Conservation (phyloP, 2,888 invertebrate species). For the Leptinotarsa juncta region DNA sequence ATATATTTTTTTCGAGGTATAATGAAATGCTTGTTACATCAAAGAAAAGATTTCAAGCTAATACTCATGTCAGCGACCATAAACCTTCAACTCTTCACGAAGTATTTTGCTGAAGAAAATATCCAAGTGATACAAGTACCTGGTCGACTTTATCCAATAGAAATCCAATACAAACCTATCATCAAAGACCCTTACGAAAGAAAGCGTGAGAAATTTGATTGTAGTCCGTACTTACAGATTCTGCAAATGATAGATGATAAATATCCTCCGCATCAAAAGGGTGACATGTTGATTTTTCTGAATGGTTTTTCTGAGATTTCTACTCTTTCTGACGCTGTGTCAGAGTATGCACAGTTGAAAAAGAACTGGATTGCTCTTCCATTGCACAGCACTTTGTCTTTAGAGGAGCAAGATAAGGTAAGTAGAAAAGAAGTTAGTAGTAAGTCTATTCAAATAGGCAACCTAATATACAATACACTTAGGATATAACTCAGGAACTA, state of each 20-base stretch:
- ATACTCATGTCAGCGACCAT: slow-evolving; percentile 99
- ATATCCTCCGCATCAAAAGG: slow-evolving; percentile 75
- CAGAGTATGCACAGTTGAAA: slow-evolving; percentile 80
- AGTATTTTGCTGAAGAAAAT: slow-evolving; percentile 85
- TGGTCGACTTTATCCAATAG: slow-evolving; percentile 93
- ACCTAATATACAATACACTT: no score
- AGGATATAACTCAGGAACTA: no score
- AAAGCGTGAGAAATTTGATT: slow-evolving; percentile 84
- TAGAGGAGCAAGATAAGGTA: slow-evolving; percentile 96
- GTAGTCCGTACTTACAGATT: slow-evolving; percentile 92
- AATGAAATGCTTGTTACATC: slow-evolving; percentile 89
- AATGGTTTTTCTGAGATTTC: slow-evolving; percentile 93
- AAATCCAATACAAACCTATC: slow-evolving; percentile 85
- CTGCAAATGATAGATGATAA: slow-evolving; percentile 92
- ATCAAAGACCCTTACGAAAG: slow-evolving; percentile 71
- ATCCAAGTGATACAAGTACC: slow-evolving; percentile 80
- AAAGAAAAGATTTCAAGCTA: slow-evolving; percentile 83
- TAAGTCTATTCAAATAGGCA: not conserved
- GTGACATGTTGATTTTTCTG: slow-evolving; percentile 94
- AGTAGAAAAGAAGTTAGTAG: not conserved
- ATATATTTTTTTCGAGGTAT: slow-evolving; percentile 89
- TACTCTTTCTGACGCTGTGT: slow-evolving; percentile 85
- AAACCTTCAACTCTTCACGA: slow-evolving; percentile 92
- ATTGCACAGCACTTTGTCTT: slow-evolving; percentile 91
- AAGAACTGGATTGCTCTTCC: slow-evolving; percentile 93